Percentiles rank a stretch among this genome's conserved stretches.
Conservation (phyloP, 2,888 invertebrate genomes). For the Athalia cordata region DNA sequence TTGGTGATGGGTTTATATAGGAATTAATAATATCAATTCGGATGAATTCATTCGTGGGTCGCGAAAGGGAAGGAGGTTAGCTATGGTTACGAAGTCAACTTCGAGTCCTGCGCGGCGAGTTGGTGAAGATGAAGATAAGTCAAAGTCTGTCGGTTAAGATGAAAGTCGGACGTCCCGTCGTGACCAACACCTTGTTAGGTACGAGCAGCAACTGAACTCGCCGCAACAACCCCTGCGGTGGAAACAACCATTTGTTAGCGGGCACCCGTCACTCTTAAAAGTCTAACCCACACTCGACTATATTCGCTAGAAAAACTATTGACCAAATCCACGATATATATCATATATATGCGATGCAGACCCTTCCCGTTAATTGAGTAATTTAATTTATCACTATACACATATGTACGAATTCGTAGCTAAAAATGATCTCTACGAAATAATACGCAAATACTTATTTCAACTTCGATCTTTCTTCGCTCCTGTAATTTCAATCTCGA, state of each 20-base stretch:
- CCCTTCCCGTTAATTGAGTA: constrained; percentile 40
- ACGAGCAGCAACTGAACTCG: constrained; percentile 56
- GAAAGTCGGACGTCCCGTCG: constrained; percentile 66
- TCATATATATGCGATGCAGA: neutral
- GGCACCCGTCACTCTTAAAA: constrained; percentile 43
- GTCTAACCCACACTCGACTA: neutral
- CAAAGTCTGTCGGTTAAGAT: constrained; percentile 66
- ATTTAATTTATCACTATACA: constrained; percentile 38
- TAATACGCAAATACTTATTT: neutral
- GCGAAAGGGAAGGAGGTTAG: too few species aligned
- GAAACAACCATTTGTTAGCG: constrained; percentile 69
- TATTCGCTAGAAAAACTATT: constrained; percentile 3
- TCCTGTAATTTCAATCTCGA: neutral
- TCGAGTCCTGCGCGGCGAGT: neutral
- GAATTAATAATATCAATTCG: too few species aligned
- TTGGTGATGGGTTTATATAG: too few species aligned
- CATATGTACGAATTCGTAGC: neutral
- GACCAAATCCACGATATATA: constrained; percentile 4
- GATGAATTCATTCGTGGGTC: too few species aligned
- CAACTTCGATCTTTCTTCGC: neutral
- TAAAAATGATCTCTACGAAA: too few species aligned
- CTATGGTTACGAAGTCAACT: neutral
- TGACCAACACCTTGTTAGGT: constrained; percentile 69
- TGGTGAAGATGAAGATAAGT: constrained; percentile 67
- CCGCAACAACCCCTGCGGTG: constrained; percentile 64